These are phyloP conservation scores for Drosophila athabasca DNA, from an alignment of 1,140 invertebrate genomes.

Conservation along the genomic window DNA sequence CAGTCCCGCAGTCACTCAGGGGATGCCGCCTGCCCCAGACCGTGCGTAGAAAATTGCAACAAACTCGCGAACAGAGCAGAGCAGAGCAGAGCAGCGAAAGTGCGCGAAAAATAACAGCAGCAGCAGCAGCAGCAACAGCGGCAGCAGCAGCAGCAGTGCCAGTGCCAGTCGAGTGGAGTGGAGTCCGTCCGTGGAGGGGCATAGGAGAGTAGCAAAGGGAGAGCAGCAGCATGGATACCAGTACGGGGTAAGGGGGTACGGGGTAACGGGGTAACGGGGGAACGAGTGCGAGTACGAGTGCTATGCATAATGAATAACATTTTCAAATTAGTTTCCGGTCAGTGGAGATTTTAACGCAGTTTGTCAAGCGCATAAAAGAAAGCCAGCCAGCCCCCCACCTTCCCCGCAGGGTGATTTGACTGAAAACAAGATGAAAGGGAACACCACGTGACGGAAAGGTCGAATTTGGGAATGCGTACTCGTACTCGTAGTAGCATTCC, in stretches of 20 bases:
- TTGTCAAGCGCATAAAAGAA: constrained; percentile 61
- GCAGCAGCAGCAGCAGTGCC: background rate
- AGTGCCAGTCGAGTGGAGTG: constrained; percentile 24
- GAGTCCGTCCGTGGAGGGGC: constrained; percentile 15
- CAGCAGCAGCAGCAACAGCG: constrained; percentile 7
- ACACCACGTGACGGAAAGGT: background rate
- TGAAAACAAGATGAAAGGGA: constrained; percentile 28
- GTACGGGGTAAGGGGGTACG: background rate
- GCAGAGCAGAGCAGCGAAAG: constrained; percentile 48
- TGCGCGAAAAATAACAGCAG: constrained; percentile 61
- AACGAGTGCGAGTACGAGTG: constrained; percentile 21
- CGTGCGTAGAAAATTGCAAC: constrained; percentile 61
- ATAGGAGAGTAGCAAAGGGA: constrained; percentile 1
- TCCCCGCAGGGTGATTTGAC: constrained; percentile 6
- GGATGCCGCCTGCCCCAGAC: constrained; percentile 29
- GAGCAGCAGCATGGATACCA: background rate
- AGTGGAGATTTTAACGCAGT: constrained; percentile 75
- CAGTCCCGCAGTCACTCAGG: constrained; percentile 12
- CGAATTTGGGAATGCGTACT: constrained; percentile 7
- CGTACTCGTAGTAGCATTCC: too few species aligned
- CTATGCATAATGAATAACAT: constrained; percentile 80
- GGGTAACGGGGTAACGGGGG: too few species aligned
- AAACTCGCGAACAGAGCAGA: constrained; percentile 40
- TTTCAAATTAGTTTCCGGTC: constrained; percentile 82
- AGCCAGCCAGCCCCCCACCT: background rate